Evolutionary conservation across 2,113 vertebrate genomes (phyloP).

Genomic region (Phocoena phocoena): DNA sequence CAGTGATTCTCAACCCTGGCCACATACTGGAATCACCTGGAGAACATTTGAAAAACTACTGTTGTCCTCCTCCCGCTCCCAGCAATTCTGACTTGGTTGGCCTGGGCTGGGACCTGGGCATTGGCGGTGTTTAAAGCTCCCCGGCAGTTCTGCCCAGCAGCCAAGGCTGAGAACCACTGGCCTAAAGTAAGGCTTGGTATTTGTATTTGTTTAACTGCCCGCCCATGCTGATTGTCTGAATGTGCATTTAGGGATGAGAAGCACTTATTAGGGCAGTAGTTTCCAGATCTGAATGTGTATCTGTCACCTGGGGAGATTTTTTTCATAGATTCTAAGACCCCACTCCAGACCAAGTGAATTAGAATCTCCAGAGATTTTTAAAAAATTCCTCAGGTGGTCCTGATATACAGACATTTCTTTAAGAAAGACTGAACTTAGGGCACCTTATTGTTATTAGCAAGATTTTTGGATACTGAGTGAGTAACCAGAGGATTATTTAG

Average conservation of each 20-base stretch:
- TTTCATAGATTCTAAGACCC: background rate
- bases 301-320: background rate
- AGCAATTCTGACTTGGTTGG: background rate
- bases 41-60: background rate
- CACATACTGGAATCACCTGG: background rate
- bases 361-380: background rate
- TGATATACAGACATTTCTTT: background rate
- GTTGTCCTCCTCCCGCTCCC: background rate
- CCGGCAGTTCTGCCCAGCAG: background rate
- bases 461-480: background rate
- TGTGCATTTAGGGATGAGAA: background rate
- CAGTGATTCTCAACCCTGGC: background rate
- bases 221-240: background rate
- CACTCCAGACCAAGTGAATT: background rate
- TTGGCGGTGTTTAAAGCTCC: background rate
- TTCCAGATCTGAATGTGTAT: background rate
- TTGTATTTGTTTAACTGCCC: background rate
- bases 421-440: background rate
- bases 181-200: background rate
- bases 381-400: background rate
- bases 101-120: background rate
- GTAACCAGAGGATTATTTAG: background rate
- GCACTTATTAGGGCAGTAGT: background rate
- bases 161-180: background rate
- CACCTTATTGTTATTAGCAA: background rate